These are phyloP conservation scores for Chaetodon trifasciatus DNA, from an alignment of 2,797 vertebrate species.

Conservation along the genomic window DNA sequence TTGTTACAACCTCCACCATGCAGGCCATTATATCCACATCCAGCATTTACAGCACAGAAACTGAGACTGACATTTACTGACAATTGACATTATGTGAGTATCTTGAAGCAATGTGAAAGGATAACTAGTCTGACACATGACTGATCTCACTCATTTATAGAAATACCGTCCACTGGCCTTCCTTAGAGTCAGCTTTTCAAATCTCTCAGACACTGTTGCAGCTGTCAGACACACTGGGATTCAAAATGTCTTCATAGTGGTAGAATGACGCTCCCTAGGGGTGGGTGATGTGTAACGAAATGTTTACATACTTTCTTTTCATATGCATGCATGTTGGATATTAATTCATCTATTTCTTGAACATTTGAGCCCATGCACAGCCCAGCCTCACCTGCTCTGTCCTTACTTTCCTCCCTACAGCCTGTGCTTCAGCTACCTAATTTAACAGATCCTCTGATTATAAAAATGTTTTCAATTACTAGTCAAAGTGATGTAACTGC, in stretches of 20 bases:
- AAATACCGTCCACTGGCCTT: neutral
- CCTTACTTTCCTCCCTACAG: no score
- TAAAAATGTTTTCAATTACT: no score
- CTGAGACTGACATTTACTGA: neutral
- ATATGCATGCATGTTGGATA: no score
- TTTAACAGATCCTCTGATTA: no score
- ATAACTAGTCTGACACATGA: neutral
- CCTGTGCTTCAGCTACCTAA: no score
- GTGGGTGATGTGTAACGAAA: no score
- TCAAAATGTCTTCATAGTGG: neutral
- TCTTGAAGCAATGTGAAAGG: neutral
- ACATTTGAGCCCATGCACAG: no score
- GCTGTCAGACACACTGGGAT: neutral
- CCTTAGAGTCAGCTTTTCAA: neutral
- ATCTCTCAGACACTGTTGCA: neutral
- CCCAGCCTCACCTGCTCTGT: no score
- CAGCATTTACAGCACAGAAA: constrained; percentile 3
- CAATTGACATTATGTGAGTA: neutral
- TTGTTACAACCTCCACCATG: neutral
- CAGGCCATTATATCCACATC: neutral
- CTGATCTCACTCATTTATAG: neutral
- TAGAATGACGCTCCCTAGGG: neutral
- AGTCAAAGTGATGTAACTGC: no score
- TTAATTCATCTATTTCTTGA: no score
- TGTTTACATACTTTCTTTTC: no score